These are phyloP conservation scores for Cabera pusaria DNA, from an alignment of 2,888 invertebrate genomes.

Conservation along the genomic window DNA sequence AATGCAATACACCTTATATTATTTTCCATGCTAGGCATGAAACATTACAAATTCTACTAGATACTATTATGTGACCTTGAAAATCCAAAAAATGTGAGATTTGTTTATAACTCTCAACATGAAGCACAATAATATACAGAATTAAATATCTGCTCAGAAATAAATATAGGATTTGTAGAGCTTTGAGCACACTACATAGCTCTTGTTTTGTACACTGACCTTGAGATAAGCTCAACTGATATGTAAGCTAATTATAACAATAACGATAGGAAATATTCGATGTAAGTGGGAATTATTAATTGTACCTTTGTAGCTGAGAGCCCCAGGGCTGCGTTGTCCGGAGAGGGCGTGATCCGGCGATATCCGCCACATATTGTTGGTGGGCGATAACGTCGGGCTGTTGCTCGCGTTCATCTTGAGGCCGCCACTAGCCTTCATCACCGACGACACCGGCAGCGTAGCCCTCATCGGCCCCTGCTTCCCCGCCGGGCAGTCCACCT, in stretches of 20 bases:
- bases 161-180: too few relatives aligned
- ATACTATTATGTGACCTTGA: too few relatives aligned
- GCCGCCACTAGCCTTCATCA: constrained; percentile 86
- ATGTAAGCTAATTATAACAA: constrained; percentile 1
- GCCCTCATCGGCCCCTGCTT: constrained; percentile 89
- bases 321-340: constrained; percentile 89
- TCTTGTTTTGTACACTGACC: too few relatives aligned
- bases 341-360: constrained; percentile 87
- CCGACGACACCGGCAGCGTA: constrained; percentile 89
- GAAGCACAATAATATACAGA: too few relatives aligned
- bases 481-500: constrained; percentile 85
- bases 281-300: too few relatives aligned
- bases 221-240: not conserved
- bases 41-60: too few relatives aligned
- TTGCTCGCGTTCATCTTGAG: constrained; percentile 84
- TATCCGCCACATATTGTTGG: constrained; percentile 86
- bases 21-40: too few relatives aligned
- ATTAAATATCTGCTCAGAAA: too few relatives aligned
- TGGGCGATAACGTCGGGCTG: constrained; percentile 87
- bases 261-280: not conserved
- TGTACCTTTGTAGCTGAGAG: constrained; percentile 87
- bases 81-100: too few relatives aligned
- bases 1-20: too few relatives aligned
- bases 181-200: too few relatives aligned
- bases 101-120: too few relatives aligned